Percentiles rank a stretch among this genome's conserved stretches.
Conservation (phyloP, 2,113 vertebrate species). For the Macheiramphus alcinus region DNA sequence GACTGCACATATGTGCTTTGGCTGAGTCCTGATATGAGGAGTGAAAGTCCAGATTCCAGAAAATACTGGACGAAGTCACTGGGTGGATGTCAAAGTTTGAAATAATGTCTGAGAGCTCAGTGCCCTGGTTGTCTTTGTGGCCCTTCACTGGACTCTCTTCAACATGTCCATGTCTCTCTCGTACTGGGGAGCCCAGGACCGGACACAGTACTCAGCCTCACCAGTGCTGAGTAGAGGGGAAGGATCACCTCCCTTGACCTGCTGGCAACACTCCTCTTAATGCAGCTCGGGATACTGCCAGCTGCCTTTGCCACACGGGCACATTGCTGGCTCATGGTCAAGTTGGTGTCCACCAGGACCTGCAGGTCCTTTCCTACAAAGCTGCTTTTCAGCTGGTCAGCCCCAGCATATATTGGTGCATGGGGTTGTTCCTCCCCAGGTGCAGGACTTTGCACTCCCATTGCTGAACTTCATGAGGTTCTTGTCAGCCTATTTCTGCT, state of each 20-base stretch:
- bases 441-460: not conserved
- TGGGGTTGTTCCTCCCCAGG: not conserved
- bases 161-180: not conserved
- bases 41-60: not conserved
- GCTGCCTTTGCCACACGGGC: not conserved
- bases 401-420: not conserved
- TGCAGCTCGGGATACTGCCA: not conserved
- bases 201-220: not conserved
- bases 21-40: not conserved
- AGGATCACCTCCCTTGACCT: not conserved
- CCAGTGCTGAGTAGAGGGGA: not conserved
- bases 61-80: not conserved
- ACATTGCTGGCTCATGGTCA: not conserved
- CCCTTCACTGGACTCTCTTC: not conserved
- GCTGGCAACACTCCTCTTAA: not conserved
- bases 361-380: not conserved
- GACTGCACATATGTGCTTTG: not conserved
- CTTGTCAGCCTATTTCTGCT: not conserved
- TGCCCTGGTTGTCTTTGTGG: not conserved
- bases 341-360: not conserved
- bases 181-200: not conserved
- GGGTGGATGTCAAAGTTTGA: not conserved
- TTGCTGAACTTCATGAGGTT: not conserved
- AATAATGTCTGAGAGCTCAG: not conserved
- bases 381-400: not conserved